phyloP scores from a whole-genome alignment of 2,113 vertebrate genomes.

The Meles meles region DNA sequence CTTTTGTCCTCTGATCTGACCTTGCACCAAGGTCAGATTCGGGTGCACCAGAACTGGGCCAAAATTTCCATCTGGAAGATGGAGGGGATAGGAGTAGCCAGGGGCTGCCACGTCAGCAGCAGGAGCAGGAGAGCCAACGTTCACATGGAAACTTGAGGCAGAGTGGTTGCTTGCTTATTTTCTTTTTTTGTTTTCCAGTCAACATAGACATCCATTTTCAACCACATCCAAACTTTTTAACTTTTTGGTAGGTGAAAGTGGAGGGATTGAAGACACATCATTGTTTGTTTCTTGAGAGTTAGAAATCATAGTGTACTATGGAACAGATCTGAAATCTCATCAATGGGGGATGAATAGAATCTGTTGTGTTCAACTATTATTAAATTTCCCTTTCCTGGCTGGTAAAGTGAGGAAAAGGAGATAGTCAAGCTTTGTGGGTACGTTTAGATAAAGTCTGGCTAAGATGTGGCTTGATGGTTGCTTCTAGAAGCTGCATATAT shows the following conservation, averaged over 20 bases:
- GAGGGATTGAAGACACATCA: not conserved
- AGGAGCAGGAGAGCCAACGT: not conserved
- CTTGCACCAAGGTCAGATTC: not conserved
- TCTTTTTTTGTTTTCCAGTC: not conserved
- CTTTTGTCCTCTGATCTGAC: constrained; percentile 4
- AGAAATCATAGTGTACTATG: not conserved
- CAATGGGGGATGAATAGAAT: constrained; percentile 8
- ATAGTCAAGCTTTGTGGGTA: not conserved
- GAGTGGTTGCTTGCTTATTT: not conserved
- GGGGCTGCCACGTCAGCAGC: not conserved
- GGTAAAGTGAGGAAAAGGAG: not conserved
- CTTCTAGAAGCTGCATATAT: not conserved
- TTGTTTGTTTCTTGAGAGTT: not conserved
- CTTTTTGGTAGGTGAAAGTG: not conserved
- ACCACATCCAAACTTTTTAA: not conserved
- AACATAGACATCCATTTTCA: not conserved
- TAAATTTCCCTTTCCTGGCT: not conserved
- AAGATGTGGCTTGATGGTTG: not conserved
- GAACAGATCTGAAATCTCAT: not conserved
- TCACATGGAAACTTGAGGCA: not conserved
- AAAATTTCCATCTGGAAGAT: not conserved
- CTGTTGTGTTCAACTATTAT: not conserved
- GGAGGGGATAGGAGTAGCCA: not conserved
- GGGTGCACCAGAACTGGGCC: not conserved
- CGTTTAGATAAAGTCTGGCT: not conserved